Conservation (phyloP, 2,797 vertebrate genomes). For the Xerus rutilus region DNA sequence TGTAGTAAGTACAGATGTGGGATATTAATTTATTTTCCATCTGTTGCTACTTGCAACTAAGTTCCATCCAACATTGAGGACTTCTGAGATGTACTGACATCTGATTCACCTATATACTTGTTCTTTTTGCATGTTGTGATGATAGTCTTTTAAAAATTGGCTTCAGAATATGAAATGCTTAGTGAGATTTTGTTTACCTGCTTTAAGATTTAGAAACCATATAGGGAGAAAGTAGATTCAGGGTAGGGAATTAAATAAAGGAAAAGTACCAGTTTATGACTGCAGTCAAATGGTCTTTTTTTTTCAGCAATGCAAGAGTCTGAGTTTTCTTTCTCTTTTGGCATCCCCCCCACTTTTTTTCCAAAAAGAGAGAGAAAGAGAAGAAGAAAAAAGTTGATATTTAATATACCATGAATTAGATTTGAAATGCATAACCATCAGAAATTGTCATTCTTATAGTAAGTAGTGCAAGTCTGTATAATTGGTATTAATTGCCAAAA, state of each 20-base stretch:
- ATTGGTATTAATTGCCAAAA: background rate
- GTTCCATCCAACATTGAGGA: background rate
- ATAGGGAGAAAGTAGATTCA: background rate
- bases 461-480: background rate
- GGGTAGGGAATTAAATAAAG: background rate
- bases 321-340: background rate
- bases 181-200: background rate
- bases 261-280: background rate
- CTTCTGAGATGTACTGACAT: background rate
- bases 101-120: background rate
- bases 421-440: background rate
- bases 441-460: background rate
- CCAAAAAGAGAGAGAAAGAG: background rate
- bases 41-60: too few relatives aligned
- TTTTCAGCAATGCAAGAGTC: background rate
- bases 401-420: background rate
- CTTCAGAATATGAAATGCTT: background rate
- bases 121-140: background rate
- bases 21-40: background rate
- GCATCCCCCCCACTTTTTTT: background rate
- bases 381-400: background rate
- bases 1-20: background rate
- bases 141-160: background rate
- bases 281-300: background rate
- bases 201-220: background rate